A percentile compares a stretch with the other conserved stretches of the same genome.
phyloP scores from a whole-genome alignment of 2,888 invertebrate genomes.

The Loripinus fragilis region DNA sequence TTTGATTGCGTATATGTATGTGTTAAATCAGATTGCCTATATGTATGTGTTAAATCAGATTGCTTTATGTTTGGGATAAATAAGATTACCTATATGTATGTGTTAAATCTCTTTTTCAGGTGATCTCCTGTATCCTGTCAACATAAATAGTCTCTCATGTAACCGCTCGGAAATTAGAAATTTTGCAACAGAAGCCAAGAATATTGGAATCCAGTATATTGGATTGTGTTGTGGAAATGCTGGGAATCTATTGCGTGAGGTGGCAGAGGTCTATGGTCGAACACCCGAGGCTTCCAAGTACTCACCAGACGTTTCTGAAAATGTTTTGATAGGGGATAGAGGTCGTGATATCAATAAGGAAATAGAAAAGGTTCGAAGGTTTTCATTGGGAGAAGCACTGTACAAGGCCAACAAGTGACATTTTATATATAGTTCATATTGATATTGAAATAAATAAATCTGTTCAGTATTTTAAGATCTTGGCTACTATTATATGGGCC shows the following conservation, averaged over 20 bases:
- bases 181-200: conserved; percentile 72
- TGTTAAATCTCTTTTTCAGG: conserved; percentile 67
- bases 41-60: too few species aligned
- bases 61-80: too few species aligned
- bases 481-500: too few species aligned
- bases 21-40: too few species aligned
- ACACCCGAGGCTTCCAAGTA: conserved; percentile 69
- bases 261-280: conserved; percentile 74
- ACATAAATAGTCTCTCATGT: conserved; percentile 63
- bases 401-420: too few species aligned
- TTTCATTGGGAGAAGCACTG: conserved; percentile 32
- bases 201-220: conserved; percentile 75
- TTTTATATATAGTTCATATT: too few species aligned
- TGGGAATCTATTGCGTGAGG: conserved; percentile 67
- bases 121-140: conserved; percentile 63
- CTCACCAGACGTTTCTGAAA: conserved; percentile 48
- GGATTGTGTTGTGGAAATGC: conserved; percentile 80
- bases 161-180: conserved; percentile 67
- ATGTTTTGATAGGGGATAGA: conserved; percentile 47
- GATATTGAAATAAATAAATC: too few species aligned
- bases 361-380: conserved; percentile 31
- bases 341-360: conserved; percentile 37
- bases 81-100: too few species aligned
- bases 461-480: too few species aligned
- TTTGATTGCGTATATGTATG: too few species aligned